Evolutionary conservation across 2,113 vertebrate genomes (phyloP), one percentile per base, ranked within the genome.

Genomic region (Urocolius indicus): DNA sequence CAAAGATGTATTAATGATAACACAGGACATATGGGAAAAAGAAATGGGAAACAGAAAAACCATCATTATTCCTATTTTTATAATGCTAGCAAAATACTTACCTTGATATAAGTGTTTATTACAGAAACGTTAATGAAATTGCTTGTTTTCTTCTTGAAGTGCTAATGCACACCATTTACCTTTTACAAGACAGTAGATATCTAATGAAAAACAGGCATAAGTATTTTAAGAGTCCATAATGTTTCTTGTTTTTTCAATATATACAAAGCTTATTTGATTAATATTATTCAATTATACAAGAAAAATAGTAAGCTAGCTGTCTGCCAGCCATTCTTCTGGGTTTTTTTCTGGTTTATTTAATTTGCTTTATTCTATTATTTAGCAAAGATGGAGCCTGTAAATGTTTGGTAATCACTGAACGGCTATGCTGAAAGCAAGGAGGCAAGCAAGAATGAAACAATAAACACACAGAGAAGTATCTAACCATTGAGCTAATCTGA

Each of bases 221-320:
- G 22, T n/a, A 34, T 54, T 85, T 91, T 87, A 76, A 89, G 48
- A 41, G 69, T 63, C 61, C 29, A 8, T 63, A 78, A 58, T 36
- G 21, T 36, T 62, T 89, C 21, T 52, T 83, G 34, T 68, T 41
- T 90, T 87, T 89, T 84, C 69, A 36, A 13, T 84, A 34, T 54
- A 85, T 67, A 72, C 49, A 73, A 92, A 90, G 73, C 55, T 96
- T 94, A 92, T 96, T 93, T 87, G 62, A 86, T 95, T 78, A 57
- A 43, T 84, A 23, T 97, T 84, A 97, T 98, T 97, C 21, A 72
- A 94, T 98, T 95, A 97, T 80, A 89, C 20, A 71, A 66, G 91
- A 95, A 93, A 73, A 82, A 27, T 84, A 90, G 86, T 87, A 87
- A 93, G 46, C 73, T 95, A 93, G 49, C 73, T 96, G 93, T 61